phyloP scores from a whole-genome alignment of 2,113 vertebrate genomes.

The Mobula birostris region DNA sequence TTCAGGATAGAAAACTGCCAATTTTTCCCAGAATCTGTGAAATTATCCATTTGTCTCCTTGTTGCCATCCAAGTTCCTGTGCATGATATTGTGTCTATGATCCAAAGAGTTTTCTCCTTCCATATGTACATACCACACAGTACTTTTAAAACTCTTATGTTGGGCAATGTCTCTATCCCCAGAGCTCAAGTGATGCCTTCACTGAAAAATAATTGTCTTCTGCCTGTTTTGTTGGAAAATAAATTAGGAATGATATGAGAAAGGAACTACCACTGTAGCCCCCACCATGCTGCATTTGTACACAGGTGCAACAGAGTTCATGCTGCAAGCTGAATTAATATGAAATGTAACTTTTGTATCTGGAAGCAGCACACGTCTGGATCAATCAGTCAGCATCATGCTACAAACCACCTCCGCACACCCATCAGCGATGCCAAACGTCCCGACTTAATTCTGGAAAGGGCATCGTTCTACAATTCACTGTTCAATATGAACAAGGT shows the following conservation, averaged over 20 bases:
- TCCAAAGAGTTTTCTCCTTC: not conserved
- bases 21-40: not conserved
- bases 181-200: not conserved
- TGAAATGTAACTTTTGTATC: not conserved
- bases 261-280: too few species aligned
- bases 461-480: not conserved
- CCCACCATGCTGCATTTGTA: not conserved
- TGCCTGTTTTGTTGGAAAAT: not conserved
- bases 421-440: not conserved
- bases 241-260: not conserved
- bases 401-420: not conserved
- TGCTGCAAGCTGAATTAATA: not conserved
- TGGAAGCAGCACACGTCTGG: not conserved
- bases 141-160: not conserved
- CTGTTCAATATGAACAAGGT: not conserved
- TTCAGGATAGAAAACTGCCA: constrained; percentile 2
- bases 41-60: not conserved
- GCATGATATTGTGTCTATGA: not conserved
- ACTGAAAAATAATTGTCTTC: not conserved
- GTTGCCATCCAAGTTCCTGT: not conserved
- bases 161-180: not conserved
- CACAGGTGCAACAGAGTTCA: not conserved
- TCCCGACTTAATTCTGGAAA: not conserved
- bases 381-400: not conserved
- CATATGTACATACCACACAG: not conserved